Percentiles rank a stretch among this genome's conserved stretches.
These are phyloP conservation scores for Dufourea novaeangliae DNA, from an alignment of 1,140 invertebrate species.

Conservation along the genomic window DNA sequence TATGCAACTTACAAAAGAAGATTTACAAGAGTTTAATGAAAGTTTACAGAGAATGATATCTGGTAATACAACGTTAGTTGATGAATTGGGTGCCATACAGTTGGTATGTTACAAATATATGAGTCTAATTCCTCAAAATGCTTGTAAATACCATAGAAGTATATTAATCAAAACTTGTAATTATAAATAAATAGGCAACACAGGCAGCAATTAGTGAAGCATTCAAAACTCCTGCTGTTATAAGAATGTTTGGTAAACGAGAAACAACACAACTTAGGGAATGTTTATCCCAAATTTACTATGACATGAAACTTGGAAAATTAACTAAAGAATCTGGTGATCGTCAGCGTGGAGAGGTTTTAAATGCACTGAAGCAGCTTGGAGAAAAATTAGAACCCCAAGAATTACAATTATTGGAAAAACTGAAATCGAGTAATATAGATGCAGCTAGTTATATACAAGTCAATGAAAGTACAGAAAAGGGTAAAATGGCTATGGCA, in stretches of 20 bases:
- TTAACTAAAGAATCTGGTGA: conserved; percentile 75
- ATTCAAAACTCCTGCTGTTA: conserved; percentile 90
- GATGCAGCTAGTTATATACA: conserved; percentile 82
- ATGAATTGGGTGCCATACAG: conserved; percentile 86
- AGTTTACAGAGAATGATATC: conserved; percentile 86
- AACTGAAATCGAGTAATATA: conserved; percentile 77
- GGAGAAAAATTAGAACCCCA: conserved; percentile 84
- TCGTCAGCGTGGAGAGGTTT: conserved; percentile 83
- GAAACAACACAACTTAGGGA: conserved; percentile 87
- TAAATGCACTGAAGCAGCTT: conserved; percentile 87
- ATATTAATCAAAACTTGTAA: conserved; percentile 18
- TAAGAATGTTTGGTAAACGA: conserved; percentile 88
- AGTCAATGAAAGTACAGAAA: conserved; percentile 81
- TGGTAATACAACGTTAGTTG: conserved; percentile 88
- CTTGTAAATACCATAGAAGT: conserved; percentile 2
- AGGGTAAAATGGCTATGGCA: conserved; percentile 67
- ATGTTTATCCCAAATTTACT: conserved; percentile 83
- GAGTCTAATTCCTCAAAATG: not conserved
- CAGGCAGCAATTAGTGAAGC: conserved; percentile 89
- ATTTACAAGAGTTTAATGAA: conserved; percentile 88
- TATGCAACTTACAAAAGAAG: conserved; percentile 88
- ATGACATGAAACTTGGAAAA: conserved; percentile 82
- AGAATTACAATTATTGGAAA: conserved; percentile 84
- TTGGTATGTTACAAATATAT: conserved; percentile 78
- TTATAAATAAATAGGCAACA: conserved; percentile 83